These are phyloP conservation scores for Eilema depressum DNA, from an alignment of 2,888 invertebrate species.

Conservation along the genomic window DNA sequence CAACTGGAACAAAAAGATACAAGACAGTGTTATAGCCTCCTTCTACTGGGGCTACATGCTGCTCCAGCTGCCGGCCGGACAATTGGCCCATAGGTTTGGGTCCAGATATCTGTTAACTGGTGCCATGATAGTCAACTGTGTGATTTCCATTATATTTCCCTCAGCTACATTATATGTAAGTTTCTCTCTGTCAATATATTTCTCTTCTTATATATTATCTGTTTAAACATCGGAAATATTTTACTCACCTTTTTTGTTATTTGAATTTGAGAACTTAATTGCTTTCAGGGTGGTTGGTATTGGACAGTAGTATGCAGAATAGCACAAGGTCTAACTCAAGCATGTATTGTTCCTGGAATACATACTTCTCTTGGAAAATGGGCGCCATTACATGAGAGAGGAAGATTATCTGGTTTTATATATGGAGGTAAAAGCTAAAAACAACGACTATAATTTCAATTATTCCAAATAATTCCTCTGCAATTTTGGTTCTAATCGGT, in stretches of 20 bases:
- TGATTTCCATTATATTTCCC: slow-evolving; percentile 90
- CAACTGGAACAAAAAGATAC: slow-evolving; percentile 85
- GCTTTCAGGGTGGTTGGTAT: slow-evolving; percentile 23
- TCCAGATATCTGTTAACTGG: slow-evolving; percentile 88
- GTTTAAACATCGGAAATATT: background rate
- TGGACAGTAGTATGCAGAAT: slow-evolving; percentile 85
- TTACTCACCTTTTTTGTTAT: background rate
- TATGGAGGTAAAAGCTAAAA: slow-evolving; percentile 65
- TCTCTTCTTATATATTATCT: background rate
- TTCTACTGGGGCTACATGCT: slow-evolving; percentile 90
- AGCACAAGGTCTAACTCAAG: slow-evolving; percentile 89
- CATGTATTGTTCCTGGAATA: slow-evolving; percentile 88
- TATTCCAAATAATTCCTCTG: too few species aligned
- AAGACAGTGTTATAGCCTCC: slow-evolving; percentile 82
- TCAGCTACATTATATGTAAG: slow-evolving; percentile 87
- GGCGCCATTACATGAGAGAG: slow-evolving; percentile 89
- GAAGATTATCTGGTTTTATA: slow-evolving; percentile 85
- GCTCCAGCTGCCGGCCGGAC: slow-evolving; percentile 91
- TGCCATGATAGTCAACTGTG: slow-evolving; percentile 87
- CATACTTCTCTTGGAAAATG: slow-evolving; percentile 90
- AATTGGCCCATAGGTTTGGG: slow-evolving; percentile 90
- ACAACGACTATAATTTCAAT: too few species aligned
- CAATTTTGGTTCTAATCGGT: background rate
- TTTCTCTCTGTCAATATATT: slow-evolving; percentile 19
- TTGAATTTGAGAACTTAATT: background rate